Base-by-base conservation (phyloP, 2,888 invertebrate species). In the Lutraria lutraria region DNA sequence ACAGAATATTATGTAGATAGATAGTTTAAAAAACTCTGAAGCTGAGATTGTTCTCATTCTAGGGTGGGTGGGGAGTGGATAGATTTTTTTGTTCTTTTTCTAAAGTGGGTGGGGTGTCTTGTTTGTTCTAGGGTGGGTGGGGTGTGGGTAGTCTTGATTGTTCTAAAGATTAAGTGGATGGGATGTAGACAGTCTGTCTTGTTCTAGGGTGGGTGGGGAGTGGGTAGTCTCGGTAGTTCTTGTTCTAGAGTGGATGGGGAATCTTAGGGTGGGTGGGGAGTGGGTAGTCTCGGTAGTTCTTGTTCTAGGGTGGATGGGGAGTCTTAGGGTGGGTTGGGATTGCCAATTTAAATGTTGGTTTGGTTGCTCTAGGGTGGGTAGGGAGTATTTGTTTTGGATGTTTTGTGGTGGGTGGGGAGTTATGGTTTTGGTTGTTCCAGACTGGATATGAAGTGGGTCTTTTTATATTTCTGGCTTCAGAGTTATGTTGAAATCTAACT, bases 401-500 rank as follows among this genome's bases (percentile, higher is more conserved):
- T 43, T 43, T 43, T 8, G 8, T 8, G 43, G 43, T 43, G 43
- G 43, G 43, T 43, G 43, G 43, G 43, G 43, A 43, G 43, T 43
- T 2, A 8, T 4, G 8, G 43, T 8, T 8, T 43, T 43, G 43
- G 8, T 43, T 43, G 43, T 43, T 43, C 8, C 8, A 43, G 43
- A 8, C 4, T 43, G 43, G 8, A 8, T 43, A 43, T 2, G 43
- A 4, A 43, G 43, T n/a, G n/a, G n/a, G n/a, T n/a, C 19, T 8
- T 15, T 56, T 12, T 12, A 56, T 56, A 56, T 79, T 43, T 79
- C 19, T 19, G 80, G 80, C 85, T 85, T 85, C 85, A 85, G 85
- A 80, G 80, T 80, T 76, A 13, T 84, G 53, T 85, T 43, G 29
- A 54, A 80, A 56, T 80, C 85, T 85, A 85, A 85, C 85, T 60